Base-by-base conservation (phyloP, 2,888 invertebrate genomes). In the Sicus ferrugineus region DNA sequence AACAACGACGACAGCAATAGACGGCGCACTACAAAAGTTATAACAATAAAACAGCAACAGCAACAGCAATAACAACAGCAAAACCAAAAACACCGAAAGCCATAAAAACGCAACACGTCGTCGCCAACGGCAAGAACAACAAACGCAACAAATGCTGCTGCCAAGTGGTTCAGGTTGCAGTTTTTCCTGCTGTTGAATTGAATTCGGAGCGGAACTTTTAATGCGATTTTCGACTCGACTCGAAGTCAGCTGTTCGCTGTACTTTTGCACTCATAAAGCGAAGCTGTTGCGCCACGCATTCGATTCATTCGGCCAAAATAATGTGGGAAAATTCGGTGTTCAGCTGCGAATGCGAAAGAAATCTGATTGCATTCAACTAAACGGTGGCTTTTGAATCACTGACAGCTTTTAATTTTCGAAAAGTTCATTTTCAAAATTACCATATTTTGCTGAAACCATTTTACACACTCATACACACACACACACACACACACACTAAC, bases 51-150 rank as follows among this genome's bases (percentile, higher is more conserved):
- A 28, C 7, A 2, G 16, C 42, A 42, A 16, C 42, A 4, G n/a
- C 42, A 42, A 42, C 42, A 3, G 5, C 42, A 16, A 42, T 42
- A n/a, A n/a, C 14, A 42, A 42, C 11, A 42, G 14, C 34, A 23
- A 52, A 21, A 52, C 2, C 50, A 52, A 52, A 11, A 54, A 54
- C 54, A 16, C 1, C 23, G 14, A 54, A 54, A 26, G 5, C 14
- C 28, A 9, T 28, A 54, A 28, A 23, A 54, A 54, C 54, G 54
- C 28, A 54, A 54, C 26, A 52, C 54, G 28, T 54, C 28, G 26
- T 28, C 16, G 54, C 23, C 11, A n/a, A 23, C 50, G 1, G 11
- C n/a, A 7, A 19, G 21, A 19, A 21, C 50, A 7, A 16, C 54
- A 23, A 26, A 21, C 46, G 46, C 6, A n/a, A 19, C 4, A 14